Percentiles rank a stretch among this genome's conserved stretches.
Conservation (phyloP, 2,113 vertebrate genomes). For the Nothocercus nigrocapillus region DNA sequence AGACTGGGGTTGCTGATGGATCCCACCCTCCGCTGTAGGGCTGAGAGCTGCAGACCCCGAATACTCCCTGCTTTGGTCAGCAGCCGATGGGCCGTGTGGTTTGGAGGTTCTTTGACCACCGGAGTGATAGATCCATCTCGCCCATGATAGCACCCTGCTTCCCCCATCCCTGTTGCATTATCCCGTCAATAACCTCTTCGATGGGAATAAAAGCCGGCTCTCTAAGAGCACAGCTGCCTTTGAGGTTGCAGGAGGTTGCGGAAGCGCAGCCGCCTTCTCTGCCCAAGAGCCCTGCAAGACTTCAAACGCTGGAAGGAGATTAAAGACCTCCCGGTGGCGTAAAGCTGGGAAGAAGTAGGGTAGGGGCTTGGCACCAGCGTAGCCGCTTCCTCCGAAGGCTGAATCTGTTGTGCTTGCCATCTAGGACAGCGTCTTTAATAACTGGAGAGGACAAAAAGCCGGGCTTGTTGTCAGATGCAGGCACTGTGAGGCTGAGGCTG, state of each 20-base stretch:
- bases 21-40: background rate
- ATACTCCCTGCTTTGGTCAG: too few species aligned
- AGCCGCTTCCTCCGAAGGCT: background rate
- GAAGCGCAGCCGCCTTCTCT: background rate
- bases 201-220: background rate
- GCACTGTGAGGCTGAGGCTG: constrained; percentile 8
- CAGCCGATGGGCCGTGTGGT: background rate
- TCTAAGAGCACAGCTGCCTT: background rate
- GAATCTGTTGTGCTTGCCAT: background rate
- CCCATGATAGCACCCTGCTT: too few species aligned
- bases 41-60: too few species aligned
- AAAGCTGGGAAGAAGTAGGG: background rate
- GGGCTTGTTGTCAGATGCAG: background rate
- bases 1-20: background rate
- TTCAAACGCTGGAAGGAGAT: background rate
- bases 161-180: background rate
- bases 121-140: background rate
- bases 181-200: background rate
- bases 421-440: constrained; percentile 9
- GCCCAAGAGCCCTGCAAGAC: background rate
- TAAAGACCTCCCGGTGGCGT: background rate
- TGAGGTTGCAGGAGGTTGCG: background rate
- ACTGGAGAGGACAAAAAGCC: constrained; percentile 18
- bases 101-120: background rate
- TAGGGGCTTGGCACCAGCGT: background rate